Percentiles rank a stretch among this genome's conserved stretches.
Evolutionary conservation across 2,888 invertebrate species (phyloP).

Genomic region (Troides aeacus): DNA sequence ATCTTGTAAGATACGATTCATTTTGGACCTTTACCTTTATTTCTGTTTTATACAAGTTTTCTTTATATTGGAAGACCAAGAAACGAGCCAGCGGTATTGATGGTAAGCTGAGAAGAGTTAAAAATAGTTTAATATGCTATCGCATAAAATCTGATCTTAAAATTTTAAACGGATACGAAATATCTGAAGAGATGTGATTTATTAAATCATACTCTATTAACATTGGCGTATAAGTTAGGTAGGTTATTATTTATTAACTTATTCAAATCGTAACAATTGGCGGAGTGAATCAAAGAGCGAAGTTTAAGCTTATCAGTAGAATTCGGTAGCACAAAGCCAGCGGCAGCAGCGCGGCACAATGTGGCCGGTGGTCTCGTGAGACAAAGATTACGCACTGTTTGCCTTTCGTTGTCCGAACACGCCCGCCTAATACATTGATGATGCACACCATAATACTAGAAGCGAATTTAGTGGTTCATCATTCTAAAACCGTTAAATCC

Average conservation of each 20-base stretch:
- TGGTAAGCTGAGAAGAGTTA: no score
- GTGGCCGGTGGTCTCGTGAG: slow-evolving; percentile 60
- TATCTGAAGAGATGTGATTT: no score
- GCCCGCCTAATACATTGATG: slow-evolving; percentile 48
- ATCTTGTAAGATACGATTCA: slow-evolving; percentile 70
- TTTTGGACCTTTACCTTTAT: slow-evolving; percentile 60
- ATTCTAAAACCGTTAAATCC: neutral
- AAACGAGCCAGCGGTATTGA: no score
- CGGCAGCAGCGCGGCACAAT: slow-evolving; percentile 53
- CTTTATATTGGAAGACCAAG: no score
- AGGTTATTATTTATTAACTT: slow-evolving; percentile 17
- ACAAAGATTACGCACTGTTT: slow-evolving; percentile 68
- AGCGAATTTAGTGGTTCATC: neutral
- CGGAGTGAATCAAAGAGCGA: slow-evolving; percentile 47
- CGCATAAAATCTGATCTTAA: no score
- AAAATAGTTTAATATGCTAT: no score
- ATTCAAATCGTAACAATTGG: slow-evolving; percentile 41
- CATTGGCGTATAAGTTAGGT: neutral
- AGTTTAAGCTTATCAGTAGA: slow-evolving; percentile 59
- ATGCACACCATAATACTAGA: slow-evolving; percentile 34
- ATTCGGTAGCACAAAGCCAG: slow-evolving; percentile 57
- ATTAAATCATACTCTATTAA: no score
- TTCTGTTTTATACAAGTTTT: slow-evolving; percentile 14
- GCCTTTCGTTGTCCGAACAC: slow-evolving; percentile 41
- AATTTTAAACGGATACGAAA: no score